Percentiles rank a stretch among this genome's conserved stretches.
Conservation (phyloP, 2,797 vertebrate genomes). For the Propithecus perrieri region DNA sequence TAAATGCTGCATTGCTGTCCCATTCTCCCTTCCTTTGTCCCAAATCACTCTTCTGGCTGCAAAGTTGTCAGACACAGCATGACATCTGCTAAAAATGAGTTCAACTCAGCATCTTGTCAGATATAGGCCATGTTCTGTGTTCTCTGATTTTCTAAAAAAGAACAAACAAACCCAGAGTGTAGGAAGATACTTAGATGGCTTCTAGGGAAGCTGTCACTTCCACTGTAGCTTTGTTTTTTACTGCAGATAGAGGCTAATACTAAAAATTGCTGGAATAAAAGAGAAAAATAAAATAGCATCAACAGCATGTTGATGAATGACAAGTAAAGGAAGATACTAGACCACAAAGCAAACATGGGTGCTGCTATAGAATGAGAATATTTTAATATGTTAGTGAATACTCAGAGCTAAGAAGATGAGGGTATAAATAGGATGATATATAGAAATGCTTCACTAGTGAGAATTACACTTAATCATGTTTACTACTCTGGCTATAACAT, state of each 20-base stretch:
- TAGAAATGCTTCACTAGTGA: neutral
- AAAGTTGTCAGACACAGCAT: slow-evolving; percentile 41
- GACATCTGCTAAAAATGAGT: slow-evolving; percentile 33
- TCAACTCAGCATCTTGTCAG: slow-evolving; percentile 49
- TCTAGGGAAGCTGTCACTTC: slow-evolving; percentile 62
- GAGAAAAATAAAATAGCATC: slow-evolving; percentile 46
- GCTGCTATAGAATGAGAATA: neutral
- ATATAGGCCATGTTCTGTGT: slow-evolving; percentile 33
- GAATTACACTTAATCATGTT: neutral
- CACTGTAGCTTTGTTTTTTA: slow-evolving; percentile 53
- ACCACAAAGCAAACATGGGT: neutral
- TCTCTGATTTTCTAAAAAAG: slow-evolving; percentile 69
- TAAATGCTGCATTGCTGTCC: neutral
- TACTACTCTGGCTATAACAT: neutral
- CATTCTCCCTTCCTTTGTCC: neutral
- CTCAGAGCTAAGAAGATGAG: neutral
- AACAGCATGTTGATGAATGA: slow-evolving; percentile 39
- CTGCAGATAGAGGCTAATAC: neutral
- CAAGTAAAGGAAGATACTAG: neutral
- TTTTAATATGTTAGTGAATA: neutral
- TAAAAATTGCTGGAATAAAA: slow-evolving; percentile 39
- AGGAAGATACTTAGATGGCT: slow-evolving; percentile 55
- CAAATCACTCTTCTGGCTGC: neutral
- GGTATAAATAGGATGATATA: neutral
- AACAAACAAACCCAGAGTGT: slow-evolving; percentile 41